phyloP scores from a whole-genome alignment of 2,888 invertebrate species.

The Petrolisthes cinctipes region DNA sequence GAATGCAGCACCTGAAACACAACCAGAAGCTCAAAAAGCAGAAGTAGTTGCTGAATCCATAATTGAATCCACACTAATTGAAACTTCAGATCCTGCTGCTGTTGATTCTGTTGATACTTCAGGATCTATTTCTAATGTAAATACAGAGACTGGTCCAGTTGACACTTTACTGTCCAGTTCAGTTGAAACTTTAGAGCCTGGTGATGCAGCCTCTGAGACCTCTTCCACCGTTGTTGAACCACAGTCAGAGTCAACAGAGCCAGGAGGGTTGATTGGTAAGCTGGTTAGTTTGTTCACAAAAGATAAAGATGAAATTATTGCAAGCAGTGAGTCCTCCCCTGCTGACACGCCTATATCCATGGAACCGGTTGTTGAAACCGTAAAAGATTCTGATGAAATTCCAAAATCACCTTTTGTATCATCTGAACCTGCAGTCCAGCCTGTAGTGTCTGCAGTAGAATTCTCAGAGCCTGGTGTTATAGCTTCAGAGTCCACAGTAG shows the following conservation, averaged over 20 bases:
- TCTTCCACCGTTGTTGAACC: too few relatives aligned
- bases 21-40: neutral
- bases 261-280: slow-evolving; percentile 26
- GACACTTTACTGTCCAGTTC: neutral
- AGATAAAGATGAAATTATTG: neutral
- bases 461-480: neutral
- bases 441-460: neutral
- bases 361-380: neutral
- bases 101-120: neutral
- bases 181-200: neutral
- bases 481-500: neutral
- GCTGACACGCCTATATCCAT: neutral
- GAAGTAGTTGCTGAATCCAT: neutral
- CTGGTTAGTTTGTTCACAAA: slow-evolving; percentile 25
- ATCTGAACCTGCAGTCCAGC: neutral
- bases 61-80: neutral
- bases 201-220: too few relatives aligned
- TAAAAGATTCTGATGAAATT: neutral
- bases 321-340: neutral
- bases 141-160: neutral
- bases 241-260: neutral
- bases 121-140: neutral
- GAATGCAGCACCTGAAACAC: neutral
- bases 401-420: neutral
- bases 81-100: neutral